These are phyloP conservation scores for Corapipo altera DNA, from an alignment of 2,113 vertebrate species.

Conservation along the genomic window DNA sequence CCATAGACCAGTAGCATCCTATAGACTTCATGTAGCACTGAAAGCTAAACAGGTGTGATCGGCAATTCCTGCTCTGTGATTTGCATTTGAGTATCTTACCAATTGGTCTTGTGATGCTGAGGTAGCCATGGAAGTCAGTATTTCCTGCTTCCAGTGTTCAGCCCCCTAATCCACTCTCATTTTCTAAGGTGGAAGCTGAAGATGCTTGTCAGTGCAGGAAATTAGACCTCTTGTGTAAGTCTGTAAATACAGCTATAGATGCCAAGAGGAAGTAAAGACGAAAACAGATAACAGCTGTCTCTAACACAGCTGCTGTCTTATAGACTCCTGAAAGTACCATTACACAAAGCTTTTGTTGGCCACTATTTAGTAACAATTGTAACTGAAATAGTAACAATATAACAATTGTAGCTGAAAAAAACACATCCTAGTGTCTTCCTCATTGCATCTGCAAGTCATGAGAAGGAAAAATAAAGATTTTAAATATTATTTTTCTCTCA, in stretches of 20 bases:
- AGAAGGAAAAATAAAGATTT: not conserved
- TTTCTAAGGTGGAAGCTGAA: not conserved
- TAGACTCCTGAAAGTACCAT: not conserved
- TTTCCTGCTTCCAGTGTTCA: not conserved
- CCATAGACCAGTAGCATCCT: not conserved
- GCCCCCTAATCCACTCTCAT: rapidly evolving
- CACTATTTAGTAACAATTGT: rapidly evolving
- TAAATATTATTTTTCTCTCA: not conserved
- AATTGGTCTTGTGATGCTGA: not conserved
- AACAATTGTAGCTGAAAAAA: not conserved
- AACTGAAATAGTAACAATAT: not conserved
- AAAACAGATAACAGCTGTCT: not conserved
- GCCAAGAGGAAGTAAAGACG: not conserved
- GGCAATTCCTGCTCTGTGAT: not conserved
- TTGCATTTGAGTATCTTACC: not conserved
- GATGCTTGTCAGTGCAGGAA: not conserved
- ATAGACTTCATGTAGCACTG: not conserved
- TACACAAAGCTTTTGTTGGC: not conserved
- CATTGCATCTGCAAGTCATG: not conserved
- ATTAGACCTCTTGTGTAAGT: not conserved
- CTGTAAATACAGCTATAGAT: not conserved
- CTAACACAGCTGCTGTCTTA: not conserved
- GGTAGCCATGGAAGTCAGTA: not conserved
- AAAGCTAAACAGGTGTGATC: not conserved
- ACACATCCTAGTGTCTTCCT: not conserved